Evolutionary conservation across 2,113 vertebrate genomes (phyloP).

Genomic region (Spea bombifrons): DNA sequence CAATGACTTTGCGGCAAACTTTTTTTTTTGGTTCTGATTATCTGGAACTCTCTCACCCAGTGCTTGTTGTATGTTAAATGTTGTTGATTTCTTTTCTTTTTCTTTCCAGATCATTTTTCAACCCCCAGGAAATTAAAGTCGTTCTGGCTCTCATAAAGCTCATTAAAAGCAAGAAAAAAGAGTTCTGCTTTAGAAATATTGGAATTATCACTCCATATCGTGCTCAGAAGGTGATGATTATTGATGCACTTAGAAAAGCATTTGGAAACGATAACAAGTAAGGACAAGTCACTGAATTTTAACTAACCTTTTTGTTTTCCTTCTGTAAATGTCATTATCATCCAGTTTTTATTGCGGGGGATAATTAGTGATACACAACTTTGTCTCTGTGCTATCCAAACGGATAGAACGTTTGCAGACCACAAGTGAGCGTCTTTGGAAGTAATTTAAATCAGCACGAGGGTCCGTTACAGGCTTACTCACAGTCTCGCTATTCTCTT

Average conservation of each 20-base stretch:
- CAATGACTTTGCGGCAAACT: too few relatives aligned
- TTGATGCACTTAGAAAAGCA: slow-evolving; percentile 60
- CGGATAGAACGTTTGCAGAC: too few relatives aligned
- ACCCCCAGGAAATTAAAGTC: slow-evolving; percentile 75
- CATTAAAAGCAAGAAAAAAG: slow-evolving; percentile 66
- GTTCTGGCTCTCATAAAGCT: slow-evolving; percentile 72
- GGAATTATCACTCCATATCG: slow-evolving; percentile 85
- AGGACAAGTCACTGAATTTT: slow-evolving; percentile 12
- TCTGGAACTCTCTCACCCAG: too few relatives aligned
- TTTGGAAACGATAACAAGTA: slow-evolving; percentile 62
- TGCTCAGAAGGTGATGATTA: slow-evolving; percentile 76
- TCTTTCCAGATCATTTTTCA: slow-evolving; percentile 71
- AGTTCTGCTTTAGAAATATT: slow-evolving; percentile 59
- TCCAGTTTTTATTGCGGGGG: not conserved
- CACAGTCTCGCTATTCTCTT: too few relatives aligned
- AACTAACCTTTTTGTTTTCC: not conserved
- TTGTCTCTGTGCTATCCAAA: not conserved
- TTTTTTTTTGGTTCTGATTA: too few relatives aligned
- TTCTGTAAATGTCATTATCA: fast-evolving
- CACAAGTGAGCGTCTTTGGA: too few relatives aligned
- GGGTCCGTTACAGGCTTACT: too few relatives aligned
- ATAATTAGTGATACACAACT: not conserved
- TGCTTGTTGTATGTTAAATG: too few relatives aligned
- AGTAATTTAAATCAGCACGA: too few relatives aligned
- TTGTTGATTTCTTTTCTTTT: not conserved